A percentile compares a stretch with the other conserved stretches of the same genome.
Conservation (phyloP, 2,888 invertebrate genomes). For the Ecliptopera silaceata region DNA sequence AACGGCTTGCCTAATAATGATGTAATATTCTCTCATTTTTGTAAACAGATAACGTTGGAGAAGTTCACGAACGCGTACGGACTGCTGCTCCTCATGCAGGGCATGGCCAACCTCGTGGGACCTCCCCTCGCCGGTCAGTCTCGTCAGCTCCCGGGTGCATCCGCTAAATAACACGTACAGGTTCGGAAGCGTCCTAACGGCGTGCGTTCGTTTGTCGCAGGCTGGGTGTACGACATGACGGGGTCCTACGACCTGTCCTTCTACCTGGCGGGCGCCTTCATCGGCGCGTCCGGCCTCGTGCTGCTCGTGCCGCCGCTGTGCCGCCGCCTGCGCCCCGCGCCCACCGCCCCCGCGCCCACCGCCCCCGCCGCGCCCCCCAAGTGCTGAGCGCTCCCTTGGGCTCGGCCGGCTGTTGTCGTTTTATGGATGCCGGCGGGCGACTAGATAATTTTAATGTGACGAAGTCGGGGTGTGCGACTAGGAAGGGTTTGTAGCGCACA, state of each 20-base stretch:
- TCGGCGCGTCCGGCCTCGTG: constrained; percentile 88
- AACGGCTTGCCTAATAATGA: too few species aligned
- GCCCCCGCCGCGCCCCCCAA: not conserved
- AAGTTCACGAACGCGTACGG: constrained; percentile 96
- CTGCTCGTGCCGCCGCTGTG: constrained; percentile 65
- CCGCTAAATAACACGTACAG: not conserved
- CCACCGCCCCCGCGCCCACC: not conserved
- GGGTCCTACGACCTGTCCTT: constrained; percentile 90
- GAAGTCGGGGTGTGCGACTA: too few species aligned
- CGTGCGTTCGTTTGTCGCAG: constrained; percentile 73
- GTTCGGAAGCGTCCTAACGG: too few species aligned
- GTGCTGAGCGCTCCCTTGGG: too few species aligned
- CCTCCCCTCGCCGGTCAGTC: constrained; percentile 93
- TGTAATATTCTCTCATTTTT: too few species aligned
- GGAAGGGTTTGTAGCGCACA: too few species aligned
- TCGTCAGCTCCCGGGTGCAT: not conserved
- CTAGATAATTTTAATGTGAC: too few species aligned
- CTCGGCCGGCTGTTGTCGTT: too few species aligned
- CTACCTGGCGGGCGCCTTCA: constrained; percentile 91
- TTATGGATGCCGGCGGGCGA: too few species aligned
- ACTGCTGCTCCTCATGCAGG: constrained; percentile 92
- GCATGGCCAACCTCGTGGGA: constrained; percentile 94
- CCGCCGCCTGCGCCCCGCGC: not conserved
- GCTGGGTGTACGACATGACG: constrained; percentile 91
- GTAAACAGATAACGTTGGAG: constrained; percentile 92